Conservation (phyloP, 2,797 vertebrate genomes). For the Rhynchonycteris naso region DNA sequence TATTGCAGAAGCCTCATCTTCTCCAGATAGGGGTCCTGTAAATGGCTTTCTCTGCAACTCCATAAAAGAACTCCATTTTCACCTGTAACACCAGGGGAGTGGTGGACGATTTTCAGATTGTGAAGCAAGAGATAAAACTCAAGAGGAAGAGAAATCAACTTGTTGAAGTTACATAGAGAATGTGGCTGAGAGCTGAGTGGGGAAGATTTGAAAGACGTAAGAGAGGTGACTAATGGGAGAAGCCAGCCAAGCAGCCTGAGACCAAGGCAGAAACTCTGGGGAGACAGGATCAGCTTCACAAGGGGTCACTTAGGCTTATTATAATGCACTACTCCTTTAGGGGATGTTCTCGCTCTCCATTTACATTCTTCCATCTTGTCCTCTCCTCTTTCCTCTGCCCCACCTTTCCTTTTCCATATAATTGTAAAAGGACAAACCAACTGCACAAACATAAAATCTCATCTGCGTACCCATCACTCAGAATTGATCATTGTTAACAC, state of each 20-base stretch:
- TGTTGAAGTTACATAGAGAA: rapidly evolving
- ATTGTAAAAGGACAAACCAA: background rate
- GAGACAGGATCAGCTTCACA: rapidly evolving
- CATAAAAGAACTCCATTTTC: no score
- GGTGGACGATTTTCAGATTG: background rate
- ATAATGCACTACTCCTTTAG: rapidly evolving
- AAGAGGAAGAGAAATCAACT: no score
- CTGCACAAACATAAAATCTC: background rate
- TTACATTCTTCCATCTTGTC: rapidly evolving
- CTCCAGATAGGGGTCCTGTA: no score
- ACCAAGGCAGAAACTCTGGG: background rate
- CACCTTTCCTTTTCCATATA: background rate
- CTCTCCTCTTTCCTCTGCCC: no score
- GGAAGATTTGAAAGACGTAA: background rate
- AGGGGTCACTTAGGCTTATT: background rate
- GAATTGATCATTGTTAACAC: background rate
- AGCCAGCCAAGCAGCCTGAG: rapidly evolving
- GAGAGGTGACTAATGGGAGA: rapidly evolving
- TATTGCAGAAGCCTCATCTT: no score
- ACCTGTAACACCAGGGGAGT: no score
- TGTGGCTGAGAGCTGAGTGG: background rate
- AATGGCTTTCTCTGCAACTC: no score
- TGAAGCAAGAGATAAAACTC: background rate
- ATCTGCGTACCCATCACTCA: no score
- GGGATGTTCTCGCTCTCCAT: background rate